phyloP scores from a whole-genome alignment of 2,888 invertebrate genomes.

The Molorchus minor region DNA sequence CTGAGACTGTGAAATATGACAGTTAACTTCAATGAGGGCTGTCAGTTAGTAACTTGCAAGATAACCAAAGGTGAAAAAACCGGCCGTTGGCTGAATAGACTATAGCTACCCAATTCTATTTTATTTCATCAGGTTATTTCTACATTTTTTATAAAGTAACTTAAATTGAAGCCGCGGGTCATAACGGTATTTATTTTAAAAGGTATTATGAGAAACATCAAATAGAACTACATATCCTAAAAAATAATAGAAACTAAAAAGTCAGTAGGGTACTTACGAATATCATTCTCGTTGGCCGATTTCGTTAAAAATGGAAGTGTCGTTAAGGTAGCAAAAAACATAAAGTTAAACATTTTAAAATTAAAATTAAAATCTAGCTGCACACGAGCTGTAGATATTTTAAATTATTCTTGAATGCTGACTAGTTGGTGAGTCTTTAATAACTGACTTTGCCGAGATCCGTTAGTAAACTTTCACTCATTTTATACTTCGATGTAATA shows the following conservation, averaged over 20 bases:
- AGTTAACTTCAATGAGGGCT: too few species aligned
- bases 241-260: neutral
- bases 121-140: too few species aligned
- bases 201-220: neutral
- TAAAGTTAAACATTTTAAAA: constrained; percentile 7
- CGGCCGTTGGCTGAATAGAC: too few species aligned
- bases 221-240: neutral
- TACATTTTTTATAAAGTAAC: too few species aligned
- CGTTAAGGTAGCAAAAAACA: neutral
- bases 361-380: too few species aligned
- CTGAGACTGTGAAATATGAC: too few species aligned
- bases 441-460: constrained; percentile 43
- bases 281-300: neutral
- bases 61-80: too few species aligned
- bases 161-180: too few species aligned
- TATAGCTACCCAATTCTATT: too few species aligned
- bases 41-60: too few species aligned
- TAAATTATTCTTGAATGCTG: constrained; percentile 32
- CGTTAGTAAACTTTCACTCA: constrained; percentile 24
- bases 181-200: neutral
- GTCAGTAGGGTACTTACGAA: constrained; percentile 12
- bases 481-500: constrained; percentile 9
- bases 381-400: too few species aligned
- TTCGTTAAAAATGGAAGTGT: neutral
- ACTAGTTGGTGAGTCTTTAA: constrained; percentile 49